These are phyloP conservation scores for Sarcophaga bullata DNA, from an alignment of 1,140 invertebrate genomes.

Conservation along the genomic window DNA sequence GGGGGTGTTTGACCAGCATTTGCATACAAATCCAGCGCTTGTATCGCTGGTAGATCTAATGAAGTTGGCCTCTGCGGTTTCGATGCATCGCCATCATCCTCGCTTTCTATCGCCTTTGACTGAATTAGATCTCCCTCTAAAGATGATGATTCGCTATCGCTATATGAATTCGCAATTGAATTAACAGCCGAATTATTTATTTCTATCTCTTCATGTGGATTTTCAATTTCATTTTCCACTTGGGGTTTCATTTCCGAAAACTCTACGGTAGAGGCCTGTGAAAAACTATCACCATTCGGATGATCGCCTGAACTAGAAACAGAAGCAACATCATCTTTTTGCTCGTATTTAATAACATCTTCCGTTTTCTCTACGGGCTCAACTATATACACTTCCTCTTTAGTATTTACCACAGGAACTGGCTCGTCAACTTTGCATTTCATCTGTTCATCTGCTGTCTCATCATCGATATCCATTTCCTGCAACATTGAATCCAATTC, in stretches of 20 bases:
- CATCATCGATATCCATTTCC: constrained; percentile 61
- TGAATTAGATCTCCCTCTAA: constrained; percentile 41
- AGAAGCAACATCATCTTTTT: constrained; percentile 52
- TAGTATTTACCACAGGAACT: not conserved
- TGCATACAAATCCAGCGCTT: constrained; percentile 48
- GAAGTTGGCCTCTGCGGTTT: constrained; percentile 62
- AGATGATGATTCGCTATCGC: constrained; percentile 48
- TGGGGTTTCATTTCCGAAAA: constrained; percentile 58
- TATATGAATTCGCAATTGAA: constrained; percentile 51
- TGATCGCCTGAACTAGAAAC: constrained; percentile 50
- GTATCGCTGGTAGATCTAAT: constrained; percentile 55
- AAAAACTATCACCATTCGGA: constrained; percentile 62
- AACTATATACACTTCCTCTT: constrained; percentile 42
- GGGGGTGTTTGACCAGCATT: constrained; percentile 53
- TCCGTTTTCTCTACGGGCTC: not conserved
- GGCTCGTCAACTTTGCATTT: not conserved
- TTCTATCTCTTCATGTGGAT: not conserved
- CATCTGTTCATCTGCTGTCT: constrained; percentile 47
- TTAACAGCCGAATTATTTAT: constrained; percentile 11
- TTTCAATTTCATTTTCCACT: not conserved
- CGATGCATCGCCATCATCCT: constrained; percentile 44
- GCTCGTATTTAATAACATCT: not conserved
- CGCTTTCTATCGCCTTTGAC: constrained; percentile 34
- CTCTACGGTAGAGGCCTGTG: constrained; percentile 63
- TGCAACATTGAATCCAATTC: constrained; percentile 65